These are phyloP conservation scores for Ichneumoninae sp. DNA, from an alignment of 2,888 invertebrate genomes.

Conservation along the genomic window DNA sequence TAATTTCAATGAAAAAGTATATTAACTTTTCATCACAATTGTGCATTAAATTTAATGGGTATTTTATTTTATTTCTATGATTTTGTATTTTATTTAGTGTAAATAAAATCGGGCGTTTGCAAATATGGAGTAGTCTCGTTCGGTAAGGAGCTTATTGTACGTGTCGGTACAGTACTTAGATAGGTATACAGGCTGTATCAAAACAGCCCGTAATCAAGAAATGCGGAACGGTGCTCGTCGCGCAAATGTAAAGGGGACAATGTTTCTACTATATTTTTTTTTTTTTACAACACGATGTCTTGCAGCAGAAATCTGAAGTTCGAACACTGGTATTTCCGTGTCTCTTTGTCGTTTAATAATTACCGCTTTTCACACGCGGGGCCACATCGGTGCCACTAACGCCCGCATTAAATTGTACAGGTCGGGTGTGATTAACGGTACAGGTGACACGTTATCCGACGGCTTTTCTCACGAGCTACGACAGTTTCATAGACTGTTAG, in stretches of 20 bases:
- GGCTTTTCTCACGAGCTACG: background rate
- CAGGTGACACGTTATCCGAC: background rate
- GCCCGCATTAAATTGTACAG: background rate
- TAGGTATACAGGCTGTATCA: background rate
- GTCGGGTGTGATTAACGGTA: constrained; percentile 6
- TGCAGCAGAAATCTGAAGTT: background rate
- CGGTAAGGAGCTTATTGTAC: background rate
- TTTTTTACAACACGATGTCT: background rate
- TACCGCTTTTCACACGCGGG: constrained; percentile 3
- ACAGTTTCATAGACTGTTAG: background rate
- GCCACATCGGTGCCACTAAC: background rate
- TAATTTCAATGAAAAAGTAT: too few species aligned
- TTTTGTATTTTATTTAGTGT: background rate
- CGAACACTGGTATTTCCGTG: background rate
- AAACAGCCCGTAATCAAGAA: constrained; percentile 7
- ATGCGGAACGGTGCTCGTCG: background rate
- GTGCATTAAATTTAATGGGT: background rate
- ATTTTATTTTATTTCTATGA: background rate
- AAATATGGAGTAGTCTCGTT: constrained; percentile 49
- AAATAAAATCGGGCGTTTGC: background rate
- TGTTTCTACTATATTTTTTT: background rate
- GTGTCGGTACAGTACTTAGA: background rate
- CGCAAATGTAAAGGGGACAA: background rate
- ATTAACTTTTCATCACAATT: too few species aligned
- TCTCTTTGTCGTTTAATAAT: background rate